Evolutionary conservation across 1,140 invertebrate species (phyloP).

Genomic region (Sinella curviseta): DNA sequence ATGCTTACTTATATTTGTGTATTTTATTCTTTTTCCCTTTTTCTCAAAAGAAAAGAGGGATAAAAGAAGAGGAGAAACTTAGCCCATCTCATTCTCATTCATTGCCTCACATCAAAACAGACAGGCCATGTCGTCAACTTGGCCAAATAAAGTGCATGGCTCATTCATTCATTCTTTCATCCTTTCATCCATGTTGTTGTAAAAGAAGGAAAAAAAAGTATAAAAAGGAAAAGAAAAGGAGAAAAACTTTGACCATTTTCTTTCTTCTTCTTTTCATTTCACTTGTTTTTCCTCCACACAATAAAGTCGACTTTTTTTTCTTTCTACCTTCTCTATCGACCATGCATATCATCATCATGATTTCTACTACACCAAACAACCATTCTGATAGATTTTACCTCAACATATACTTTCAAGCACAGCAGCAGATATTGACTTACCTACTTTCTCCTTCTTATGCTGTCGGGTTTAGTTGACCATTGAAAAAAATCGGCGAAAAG

Average conservation of each 20-base stretch:
- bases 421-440: background rate
- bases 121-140: background rate
- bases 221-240: background rate
- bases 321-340: background rate
- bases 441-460: background rate
- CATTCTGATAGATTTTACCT: background rate
- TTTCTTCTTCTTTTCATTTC: background rate
- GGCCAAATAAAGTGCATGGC: background rate
- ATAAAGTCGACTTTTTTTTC: background rate
- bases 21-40: no score
- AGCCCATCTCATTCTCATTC: conserved; percentile 9
- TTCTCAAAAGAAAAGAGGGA: background rate
- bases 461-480: background rate
- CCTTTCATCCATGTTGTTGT: background rate
- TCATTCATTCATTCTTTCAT: background rate
- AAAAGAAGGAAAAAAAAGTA: background rate
- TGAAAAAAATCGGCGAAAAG: background rate
- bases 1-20: no score
- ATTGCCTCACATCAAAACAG: conserved; percentile 22
- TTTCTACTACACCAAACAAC: no score
- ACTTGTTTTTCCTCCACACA: background rate
- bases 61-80: background rate
- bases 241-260: conserved; percentile 1
- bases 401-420: no score
- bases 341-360: background rate